Base-by-base conservation (phyloP, 2,797 vertebrate species). In the Tolypeutes matacus region DNA sequence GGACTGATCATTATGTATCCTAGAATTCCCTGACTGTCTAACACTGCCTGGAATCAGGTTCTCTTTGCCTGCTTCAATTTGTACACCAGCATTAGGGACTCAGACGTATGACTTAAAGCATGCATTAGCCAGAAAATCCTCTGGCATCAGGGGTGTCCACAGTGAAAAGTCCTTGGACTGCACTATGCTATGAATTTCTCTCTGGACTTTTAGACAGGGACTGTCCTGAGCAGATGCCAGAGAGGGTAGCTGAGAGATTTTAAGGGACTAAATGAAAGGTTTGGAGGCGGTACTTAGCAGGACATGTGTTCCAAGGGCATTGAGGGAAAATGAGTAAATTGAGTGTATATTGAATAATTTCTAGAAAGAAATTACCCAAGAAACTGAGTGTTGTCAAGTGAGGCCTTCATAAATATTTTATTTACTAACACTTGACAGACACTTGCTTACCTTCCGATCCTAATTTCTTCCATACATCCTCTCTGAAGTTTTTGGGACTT, bases 181-280 rank as follows among this genome's bases (percentile, higher is more conserved):
- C 27, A 18, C 7, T 23, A 1, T 15, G 3, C 7, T 58, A 7
- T 29, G 6, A 1, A 46, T 25, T n/a, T 89, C 18, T 17, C 34
- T 64, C 17, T 21, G 14, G 3, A 67, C 8, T 86, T 86, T 36
- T 39, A 21, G 7, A 92, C n/a, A 34, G 14, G 4, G 18, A 2
- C 0, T 20, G 2, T 14, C 10, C 14, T 12, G 2, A 60, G 3
- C 29, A 42, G 86, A 17, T n/a, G 2, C 14, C 23, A 31, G 31
- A 51, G n/a, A n/a, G n/a, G n/a, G 13, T 36, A 51, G 8, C 91
- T 83, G 31, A 89, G 42, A 39, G 2, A 42, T 17, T 3, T 92
- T 49, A 65, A 58, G 49, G 25, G 62, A 17, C 27, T 69, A 46
- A 76, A 0, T 5, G 23, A 82, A 51, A 69, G 20, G 14, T 34